Base-by-base conservation (phyloP, 1,140 invertebrate genomes). In the Antheraea pernyi region DNA sequence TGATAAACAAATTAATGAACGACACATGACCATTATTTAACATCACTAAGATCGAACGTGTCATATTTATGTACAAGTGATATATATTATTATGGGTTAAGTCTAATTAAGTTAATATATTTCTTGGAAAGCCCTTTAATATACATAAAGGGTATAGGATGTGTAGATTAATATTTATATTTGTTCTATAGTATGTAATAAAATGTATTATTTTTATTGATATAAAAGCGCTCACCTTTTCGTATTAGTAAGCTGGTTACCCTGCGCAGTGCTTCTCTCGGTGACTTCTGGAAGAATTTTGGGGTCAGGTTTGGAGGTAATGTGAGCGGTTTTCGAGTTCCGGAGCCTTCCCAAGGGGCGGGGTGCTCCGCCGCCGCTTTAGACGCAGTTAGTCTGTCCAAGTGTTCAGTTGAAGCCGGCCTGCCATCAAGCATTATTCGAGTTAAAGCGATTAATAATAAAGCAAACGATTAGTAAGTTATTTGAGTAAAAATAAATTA, bases 211-310 rank as follows among this genome's bases (percentile, higher is more conserved):
- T 30, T 30, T 3, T 42, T 42, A 42, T 42, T 9, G 39, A 42
- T 42, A 53, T 53, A 16, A 53, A 19, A 65, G 18, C 30, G 39
- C 93, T 94, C 92, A 96, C 95, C 95, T 95, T 97, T 97, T 84
- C 96, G 94, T 91, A 97, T 97, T 86, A 97, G 94, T 91, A 97
- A 95, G 93, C 96, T 97, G 84, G 96, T 97, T 79, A 97, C 97
- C 89, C 97, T 95, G 82, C 97, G 94, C 70, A 97, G 93, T 59
- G 97, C 96, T 90, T 97, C 97, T 79, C 96, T 94, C 42, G 97
- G 96, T 73, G 96, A 97, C 92, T 96, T 96, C 82, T 97, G 96
- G 93, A 97, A 96, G 93, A 97, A 97, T 89, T 97, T 97, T 77
- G 94, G 94, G 69, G 96, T 97, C 77, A 97, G 93, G 93, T 97